phyloP scores from a whole-genome alignment of 1,140 invertebrate species.

The Brachionus paranguensis region DNA sequence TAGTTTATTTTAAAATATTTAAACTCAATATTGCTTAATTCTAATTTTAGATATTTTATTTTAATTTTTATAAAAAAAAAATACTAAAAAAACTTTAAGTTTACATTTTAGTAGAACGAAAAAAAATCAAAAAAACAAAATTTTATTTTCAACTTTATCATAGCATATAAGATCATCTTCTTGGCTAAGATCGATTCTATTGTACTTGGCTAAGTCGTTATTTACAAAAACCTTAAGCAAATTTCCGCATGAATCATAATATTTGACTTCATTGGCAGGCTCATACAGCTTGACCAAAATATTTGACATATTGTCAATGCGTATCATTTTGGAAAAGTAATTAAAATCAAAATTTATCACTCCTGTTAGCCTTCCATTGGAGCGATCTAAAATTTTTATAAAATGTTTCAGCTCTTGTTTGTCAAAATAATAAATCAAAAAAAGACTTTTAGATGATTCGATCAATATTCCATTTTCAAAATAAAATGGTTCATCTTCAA shows the following conservation, averaged over 20 bases:
- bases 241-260: neutral
- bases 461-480: conserved; percentile 17
- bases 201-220: neutral
- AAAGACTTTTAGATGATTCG: neutral
- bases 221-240: conserved; percentile 9
- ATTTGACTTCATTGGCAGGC: conserved; percentile 13
- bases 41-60: too few species aligned
- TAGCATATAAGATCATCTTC: conserved; percentile 37
- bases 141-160: conserved; percentile 37
- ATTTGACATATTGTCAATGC: conserved; percentile 27
- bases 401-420: neutral
- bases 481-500: conserved; percentile 2
- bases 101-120: neutral
- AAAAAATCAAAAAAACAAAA: conserved; percentile 13
- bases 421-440: conserved; percentile 35
- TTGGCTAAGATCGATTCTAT: conserved; percentile 24
- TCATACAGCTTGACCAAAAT: conserved; percentile 15
- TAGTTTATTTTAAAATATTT: too few species aligned
- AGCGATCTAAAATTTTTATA: conserved; percentile 15
- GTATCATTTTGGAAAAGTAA: conserved; percentile 30
- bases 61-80: neutral
- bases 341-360: conserved; percentile 24
- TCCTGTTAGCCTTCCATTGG: neutral
- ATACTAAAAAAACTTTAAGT: neutral
- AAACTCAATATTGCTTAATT: too few species aligned